phyloP scores from a whole-genome alignment of 2,113 vertebrate species.

The Jacana jacana region DNA sequence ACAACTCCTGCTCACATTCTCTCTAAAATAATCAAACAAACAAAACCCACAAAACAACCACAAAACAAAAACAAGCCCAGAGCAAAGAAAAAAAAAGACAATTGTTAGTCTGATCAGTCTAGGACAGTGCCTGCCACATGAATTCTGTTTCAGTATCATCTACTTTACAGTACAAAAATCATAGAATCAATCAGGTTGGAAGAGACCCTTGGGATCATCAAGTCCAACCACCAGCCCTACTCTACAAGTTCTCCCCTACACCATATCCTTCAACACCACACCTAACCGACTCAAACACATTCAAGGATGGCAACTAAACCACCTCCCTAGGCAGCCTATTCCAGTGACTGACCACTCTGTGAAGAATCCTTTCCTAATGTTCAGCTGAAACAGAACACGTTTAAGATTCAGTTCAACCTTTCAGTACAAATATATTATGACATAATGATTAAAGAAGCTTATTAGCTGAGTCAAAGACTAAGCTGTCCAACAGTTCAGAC shows the following conservation, averaged over 20 bases:
- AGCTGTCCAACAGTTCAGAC: background rate
- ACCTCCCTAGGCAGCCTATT: no score
- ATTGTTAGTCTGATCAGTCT: background rate
- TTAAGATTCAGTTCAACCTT: background rate
- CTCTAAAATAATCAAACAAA: background rate
- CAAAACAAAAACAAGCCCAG: background rate
- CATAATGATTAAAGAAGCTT: background rate
- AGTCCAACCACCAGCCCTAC: no score
- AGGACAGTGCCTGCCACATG: background rate
- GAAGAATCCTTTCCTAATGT: no score
- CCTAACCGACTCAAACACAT: no score
- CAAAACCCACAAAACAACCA: no score
- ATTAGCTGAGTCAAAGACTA: background rate
- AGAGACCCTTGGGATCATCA: no score
- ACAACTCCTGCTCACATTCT: background rate
- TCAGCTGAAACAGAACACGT: no score
- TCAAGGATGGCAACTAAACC: no score
- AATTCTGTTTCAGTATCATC: background rate
- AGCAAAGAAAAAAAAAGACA: background rate
- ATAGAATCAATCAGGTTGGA: no score
- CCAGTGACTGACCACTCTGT: no score
- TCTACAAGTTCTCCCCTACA: no score
- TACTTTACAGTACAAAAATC: background rate
- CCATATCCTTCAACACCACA: no score
- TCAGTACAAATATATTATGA: background rate